Base-by-base conservation (phyloP, 2,888 invertebrate species). In the Mongoloraphidia duomilia region DNA sequence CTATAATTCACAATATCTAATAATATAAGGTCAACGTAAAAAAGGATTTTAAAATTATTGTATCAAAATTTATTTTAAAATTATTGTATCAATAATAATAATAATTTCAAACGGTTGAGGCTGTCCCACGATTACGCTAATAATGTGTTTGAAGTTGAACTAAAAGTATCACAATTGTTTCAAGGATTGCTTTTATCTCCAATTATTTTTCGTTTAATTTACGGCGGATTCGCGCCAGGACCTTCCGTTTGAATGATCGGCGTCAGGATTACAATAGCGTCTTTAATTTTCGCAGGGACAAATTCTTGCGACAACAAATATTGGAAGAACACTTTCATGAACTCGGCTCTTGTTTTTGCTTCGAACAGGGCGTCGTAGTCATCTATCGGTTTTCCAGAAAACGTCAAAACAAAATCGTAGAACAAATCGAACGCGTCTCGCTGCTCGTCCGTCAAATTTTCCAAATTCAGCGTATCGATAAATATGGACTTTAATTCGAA, bases 401-500 rank as follows among this genome's bases (percentile, higher is more conserved):
- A 17, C n/a, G 46, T 43, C 11, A 45, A 14, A 33, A 56, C 50
- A 42, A 47, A 55, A 41, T 54, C 51, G 42, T 54, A 55, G 43
- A 56, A 54, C 14, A 47, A 44, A 38, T 55, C 52, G 38, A 55
- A 57, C 1, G 56, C 52, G 9, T 52, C 41, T 42, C 55, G 55
- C 13, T 54, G 54, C 2, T 47, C 42, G 11, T 46, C 33, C 4
- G 44, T 50, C 26, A 58, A 46, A 3, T 37, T 13, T 10, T 53
- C 46, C 33, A 56, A 47, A 33, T 56, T 51, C 10, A 58, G 49
- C 9, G 54, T 52, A 34, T 57, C 56, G 1, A 47, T 49, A 40
- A 59, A 53, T 13, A 59, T 55, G 38, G 54, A 53, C 9, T 50
- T 52, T 26, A 59, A 41, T 39, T 57, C 56, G 40, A 59, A 54